A percentile compares a stretch with the other conserved stretches of the same genome.
phyloP scores from a whole-genome alignment of 2,113 vertebrate genomes.

The Cathartes aura region DNA sequence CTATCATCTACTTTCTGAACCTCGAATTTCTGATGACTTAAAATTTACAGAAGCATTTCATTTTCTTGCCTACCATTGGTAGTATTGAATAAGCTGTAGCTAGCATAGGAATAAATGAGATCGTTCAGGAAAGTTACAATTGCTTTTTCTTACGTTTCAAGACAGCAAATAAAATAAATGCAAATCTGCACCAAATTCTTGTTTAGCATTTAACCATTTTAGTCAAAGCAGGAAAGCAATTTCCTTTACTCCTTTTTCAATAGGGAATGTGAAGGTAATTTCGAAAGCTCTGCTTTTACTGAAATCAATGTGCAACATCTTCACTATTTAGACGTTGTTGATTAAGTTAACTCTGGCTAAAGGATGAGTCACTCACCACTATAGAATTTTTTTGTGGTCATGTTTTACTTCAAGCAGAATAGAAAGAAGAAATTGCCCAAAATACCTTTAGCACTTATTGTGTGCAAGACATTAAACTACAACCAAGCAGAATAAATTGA shows the following conservation, averaged over 20 bases:
- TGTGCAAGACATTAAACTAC: constrained; percentile 36
- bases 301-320: constrained; percentile 19
- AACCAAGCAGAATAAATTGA: constrained; percentile 11
- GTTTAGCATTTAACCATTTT: constrained; percentile 7
- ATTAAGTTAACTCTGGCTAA: constrained; percentile 51
- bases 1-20: background rate
- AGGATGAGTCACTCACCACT: constrained; percentile 12
- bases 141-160: background rate
- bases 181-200: background rate
- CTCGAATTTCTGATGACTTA: background rate
- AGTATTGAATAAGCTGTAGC: background rate
- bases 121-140: background rate
- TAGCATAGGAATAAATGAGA: background rate
- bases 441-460: background rate
- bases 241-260: constrained; percentile 26
- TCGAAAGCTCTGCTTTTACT: constrained; percentile 51
- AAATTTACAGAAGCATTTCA: background rate
- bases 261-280: background rate
- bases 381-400: background rate
- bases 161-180: background rate
- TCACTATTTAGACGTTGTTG: constrained; percentile 36
- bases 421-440: background rate
- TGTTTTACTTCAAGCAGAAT: constrained; percentile 30
- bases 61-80: background rate
- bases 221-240: background rate